Evolutionary conservation across 2,888 invertebrate genomes (phyloP), one percentile per base, ranked within the genome.

Genomic region (Heliconius ethilla): DNA sequence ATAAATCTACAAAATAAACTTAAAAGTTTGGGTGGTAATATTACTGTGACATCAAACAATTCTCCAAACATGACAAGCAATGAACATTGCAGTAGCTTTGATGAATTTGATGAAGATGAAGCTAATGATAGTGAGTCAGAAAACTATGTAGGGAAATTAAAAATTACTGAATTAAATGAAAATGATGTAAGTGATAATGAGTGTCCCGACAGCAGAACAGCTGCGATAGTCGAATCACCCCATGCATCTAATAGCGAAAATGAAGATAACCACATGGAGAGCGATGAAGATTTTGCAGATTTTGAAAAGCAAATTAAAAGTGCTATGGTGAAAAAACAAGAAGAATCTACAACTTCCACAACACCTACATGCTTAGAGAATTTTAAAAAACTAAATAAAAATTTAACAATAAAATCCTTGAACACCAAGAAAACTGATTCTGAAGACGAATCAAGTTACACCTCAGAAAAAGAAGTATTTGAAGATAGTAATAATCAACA

Each of bases 21-120:
- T 75, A 91, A 90, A 84, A 89, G 87, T 82, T 86, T 93, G 82
- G 83, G 91, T 80, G 89, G 89, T 85, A 88, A 91, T 82, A 89
- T 93, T 62, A 92, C 90, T 70, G 85, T 93, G 1, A 93, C 92
- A 84, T 88, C 92, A 7, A 86, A 85, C 78, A 91, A 87, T 81
- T 84, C 89, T 22, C 87, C 89, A 40, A 87, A 81, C 33, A 2
- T 69, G 3, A 78, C 40, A 82, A 83, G 75, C 83, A 85, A 80
- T 79, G 82, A 72, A 76, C 70, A 74, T 67, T 51, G 75, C 69
- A 78, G 79, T 75, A 80, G n/a, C 45, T 76, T 79, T 73, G 81
- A 81, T 33, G 82, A 83, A 37, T 76, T 81, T 77, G 82, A 83
- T 65, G 80, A 80, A 40, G 76, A 82, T 51, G 77, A 79, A 66